Evolutionary conservation across 2,113 vertebrate genomes (phyloP).

Genomic region (Hemichromis elongatus): DNA sequence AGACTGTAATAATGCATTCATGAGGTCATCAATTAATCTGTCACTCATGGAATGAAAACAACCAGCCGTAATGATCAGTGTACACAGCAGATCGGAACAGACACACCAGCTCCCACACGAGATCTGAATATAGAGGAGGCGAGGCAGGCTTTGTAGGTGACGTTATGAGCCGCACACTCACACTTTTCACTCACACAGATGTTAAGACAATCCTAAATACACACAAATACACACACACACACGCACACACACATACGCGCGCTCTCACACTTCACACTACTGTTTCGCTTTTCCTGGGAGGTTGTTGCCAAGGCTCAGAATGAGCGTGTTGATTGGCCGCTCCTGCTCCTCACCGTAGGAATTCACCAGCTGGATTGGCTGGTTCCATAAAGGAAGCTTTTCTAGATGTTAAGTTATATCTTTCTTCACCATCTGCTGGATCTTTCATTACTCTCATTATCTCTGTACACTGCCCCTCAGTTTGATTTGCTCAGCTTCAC

Average conservation of each 20-base stretch:
- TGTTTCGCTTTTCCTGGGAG: constrained; percentile 54
- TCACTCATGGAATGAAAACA: constrained; percentile 28
- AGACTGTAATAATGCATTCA: constrained; percentile 50
- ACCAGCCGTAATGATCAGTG: constrained; percentile 21
- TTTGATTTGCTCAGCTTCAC: constrained; percentile 45
- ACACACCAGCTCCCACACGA: neutral
- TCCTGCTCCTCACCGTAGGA: constrained; percentile 63
- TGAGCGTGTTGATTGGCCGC: constrained; percentile 68
- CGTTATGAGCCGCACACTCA: neutral
- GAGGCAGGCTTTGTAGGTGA: constrained; percentile 10
- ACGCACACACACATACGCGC: neutral
- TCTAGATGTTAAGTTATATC: constrained; percentile 45
- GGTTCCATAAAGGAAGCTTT: constrained; percentile 45
- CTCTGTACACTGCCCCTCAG: neutral
- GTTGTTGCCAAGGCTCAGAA: constrained; percentile 78
- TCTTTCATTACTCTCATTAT: constrained; percentile 46
- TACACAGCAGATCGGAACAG: constrained; percentile 31
- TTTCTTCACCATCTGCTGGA: constrained; percentile 23
- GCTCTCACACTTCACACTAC: constrained; percentile 31
- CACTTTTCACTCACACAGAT: constrained; percentile 19
- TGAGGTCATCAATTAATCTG: constrained; percentile 55
- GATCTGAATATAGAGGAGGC: constrained; percentile 28
- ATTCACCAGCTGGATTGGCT: constrained; percentile 63
- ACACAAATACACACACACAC: neutral
- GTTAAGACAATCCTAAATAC: constrained; percentile 13